These are phyloP conservation scores for Lutra lutra DNA, from an alignment of 2,797 vertebrate genomes.

Conservation along the genomic window DNA sequence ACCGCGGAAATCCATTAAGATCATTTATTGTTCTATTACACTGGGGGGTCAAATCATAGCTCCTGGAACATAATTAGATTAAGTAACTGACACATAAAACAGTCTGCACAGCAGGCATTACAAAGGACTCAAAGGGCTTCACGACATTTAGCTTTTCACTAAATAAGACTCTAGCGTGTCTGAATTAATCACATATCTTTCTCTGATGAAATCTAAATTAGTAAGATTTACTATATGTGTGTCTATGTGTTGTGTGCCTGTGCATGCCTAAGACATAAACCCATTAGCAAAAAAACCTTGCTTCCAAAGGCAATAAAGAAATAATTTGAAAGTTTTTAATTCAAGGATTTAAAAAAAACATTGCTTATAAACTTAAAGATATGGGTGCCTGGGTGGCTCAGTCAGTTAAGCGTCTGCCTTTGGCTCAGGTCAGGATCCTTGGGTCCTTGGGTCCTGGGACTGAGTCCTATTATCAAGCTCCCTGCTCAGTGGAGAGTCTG, in stretches of 20 bases:
- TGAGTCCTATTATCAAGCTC: not conserved
- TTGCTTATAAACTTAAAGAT: constrained; percentile 17
- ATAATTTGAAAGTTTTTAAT: not conserved
- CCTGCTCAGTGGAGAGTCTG: not conserved
- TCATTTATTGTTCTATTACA: not conserved
- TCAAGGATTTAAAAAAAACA: not conserved
- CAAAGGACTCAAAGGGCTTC: not conserved
- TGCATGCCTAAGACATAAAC: not conserved
- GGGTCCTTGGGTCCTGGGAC: no score
- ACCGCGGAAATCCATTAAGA: not conserved
- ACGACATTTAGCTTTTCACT: constrained; percentile 12
- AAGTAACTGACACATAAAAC: constrained; percentile 39
- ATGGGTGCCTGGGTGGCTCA: not conserved
- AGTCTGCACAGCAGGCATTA: not conserved
- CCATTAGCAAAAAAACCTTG: not conserved
- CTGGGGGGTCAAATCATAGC: not conserved
- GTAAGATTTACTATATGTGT: not conserved
- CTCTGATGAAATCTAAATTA: constrained; percentile 17
- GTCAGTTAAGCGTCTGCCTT: not conserved
- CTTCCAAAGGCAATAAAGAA: not conserved
- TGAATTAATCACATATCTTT: constrained; percentile 54
- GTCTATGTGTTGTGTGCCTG: not conserved
- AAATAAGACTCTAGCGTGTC: constrained; percentile 31
- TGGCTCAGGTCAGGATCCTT: not conserved
- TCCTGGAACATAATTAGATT: constrained; percentile 57